Evolutionary conservation across 1,140 invertebrate genomes (phyloP).

Genomic region (Dolichoris vasculosae): DNA sequence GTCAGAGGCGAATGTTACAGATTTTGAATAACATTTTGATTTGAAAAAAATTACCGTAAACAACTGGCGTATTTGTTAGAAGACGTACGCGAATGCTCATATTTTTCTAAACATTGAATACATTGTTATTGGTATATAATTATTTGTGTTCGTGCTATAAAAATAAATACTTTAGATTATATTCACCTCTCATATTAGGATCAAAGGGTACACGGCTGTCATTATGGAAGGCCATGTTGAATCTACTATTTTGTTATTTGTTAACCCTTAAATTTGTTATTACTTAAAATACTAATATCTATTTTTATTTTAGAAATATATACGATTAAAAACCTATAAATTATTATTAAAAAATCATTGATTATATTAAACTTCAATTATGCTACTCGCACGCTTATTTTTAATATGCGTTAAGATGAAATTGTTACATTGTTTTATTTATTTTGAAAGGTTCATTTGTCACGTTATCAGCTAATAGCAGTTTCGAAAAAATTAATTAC

Average conservation of each 20-base stretch:
- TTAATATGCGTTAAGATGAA: conserved; percentile 1
- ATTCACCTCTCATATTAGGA: conserved; percentile 60
- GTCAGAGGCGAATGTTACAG: conserved; percentile 14
- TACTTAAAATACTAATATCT: background rate
- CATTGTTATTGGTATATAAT: background rate
- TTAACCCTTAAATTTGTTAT: conserved; percentile 17
- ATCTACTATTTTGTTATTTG: background rate
- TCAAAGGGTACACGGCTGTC: conserved; percentile 54
- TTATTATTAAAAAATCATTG: background rate
- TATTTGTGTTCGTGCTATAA: background rate
- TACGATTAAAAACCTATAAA: background rate
- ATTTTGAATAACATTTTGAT: conserved; percentile 26
- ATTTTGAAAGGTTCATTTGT: conserved; percentile 41
- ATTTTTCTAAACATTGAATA: conserved; percentile 25
- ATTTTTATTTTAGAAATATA: background rate
- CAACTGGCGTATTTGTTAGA: conserved; percentile 58
- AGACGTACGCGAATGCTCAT: background rate
- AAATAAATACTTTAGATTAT: background rate
- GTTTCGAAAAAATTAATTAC: background rate
- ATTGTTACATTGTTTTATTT: conserved; percentile 31
- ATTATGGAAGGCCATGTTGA: conserved; percentile 60
- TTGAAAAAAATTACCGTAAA: conserved; percentile 60
- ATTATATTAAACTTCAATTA: background rate
- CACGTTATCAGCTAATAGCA: background rate
- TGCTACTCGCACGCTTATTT: background rate